Base-by-base conservation (phyloP, 2,113 vertebrate genomes). In the Phyllostomus hastatus region DNA sequence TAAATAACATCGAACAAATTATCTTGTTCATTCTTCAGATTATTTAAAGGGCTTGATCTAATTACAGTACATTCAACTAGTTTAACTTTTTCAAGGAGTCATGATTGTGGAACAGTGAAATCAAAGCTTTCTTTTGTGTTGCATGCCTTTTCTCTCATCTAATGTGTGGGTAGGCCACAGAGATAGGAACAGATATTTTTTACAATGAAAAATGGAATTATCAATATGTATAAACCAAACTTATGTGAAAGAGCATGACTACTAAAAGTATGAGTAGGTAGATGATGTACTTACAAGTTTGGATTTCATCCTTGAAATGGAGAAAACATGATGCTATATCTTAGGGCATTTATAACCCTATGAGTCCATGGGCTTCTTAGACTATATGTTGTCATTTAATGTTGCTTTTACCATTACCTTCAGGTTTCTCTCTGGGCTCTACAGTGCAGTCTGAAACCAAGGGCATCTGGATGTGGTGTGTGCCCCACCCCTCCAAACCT, bases 371-470 rank as follows among this genome's bases (percentile, higher is more conserved):
- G 76, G 48, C 76, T 76, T 76, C 73, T 79, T 79, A n/a, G 50
- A 79, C 33, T 7, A 6, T 52, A 5, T 52, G 33, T 79, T 79
- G 33, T 35, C 33, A 22, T 12, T 67, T 1, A 38, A 9, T 7
- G 6, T 8, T 50, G 52, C 41, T 22, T 9, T 50, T 64, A 64
- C 24, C 9, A 22, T n/a, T 75, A 46, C 8, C 41, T 38, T 17
- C 59, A 98, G 97, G 97, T 7, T 98, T 98, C 80, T 76, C 79
- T 10, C 81, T 98, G 33, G 97, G 95, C 7, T 73, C 96, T 54
- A 97, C 96, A 0, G 66, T 98, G 6, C 72, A 96, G 87, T 96
- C 96, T 7, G 69, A 95, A 54, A 98, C 97, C 73, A 98, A 97
- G 52, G 52, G 52, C 52, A 54, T 54, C 52, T 54, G 52, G 52